Percentiles rank a stretch among this genome's conserved stretches.
Conservation (phyloP, 1,140 invertebrate species). For the Lasaia peninsularis region DNA sequence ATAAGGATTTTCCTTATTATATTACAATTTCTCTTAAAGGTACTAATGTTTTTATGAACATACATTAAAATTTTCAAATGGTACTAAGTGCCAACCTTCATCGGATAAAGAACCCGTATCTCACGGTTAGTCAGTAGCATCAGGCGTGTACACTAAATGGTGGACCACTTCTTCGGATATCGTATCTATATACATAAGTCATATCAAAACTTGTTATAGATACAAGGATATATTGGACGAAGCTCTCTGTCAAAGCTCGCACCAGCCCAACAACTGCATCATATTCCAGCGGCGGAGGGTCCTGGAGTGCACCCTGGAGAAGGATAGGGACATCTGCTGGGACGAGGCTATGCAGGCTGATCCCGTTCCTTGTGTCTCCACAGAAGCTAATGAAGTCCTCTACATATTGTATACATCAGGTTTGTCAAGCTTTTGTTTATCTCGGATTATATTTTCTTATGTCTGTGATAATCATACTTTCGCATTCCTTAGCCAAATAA, state of each 20-base stretch:
- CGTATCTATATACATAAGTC: background rate
- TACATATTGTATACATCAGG: conserved; percentile 97
- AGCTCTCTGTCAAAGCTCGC: conserved; percentile 84
- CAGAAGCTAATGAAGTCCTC: conserved; percentile 92
- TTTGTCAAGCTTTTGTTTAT: conserved; percentile 22
- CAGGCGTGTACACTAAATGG: too few relatives aligned
- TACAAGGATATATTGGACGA: conserved; percentile 94
- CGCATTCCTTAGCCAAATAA: too few relatives aligned
- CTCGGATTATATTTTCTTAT: background rate
- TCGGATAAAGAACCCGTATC: too few relatives aligned
- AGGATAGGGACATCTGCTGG: conserved; percentile 86
- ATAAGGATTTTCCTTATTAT: too few relatives aligned
- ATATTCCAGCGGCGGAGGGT: conserved; percentile 87
- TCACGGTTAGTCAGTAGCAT: too few relatives aligned
- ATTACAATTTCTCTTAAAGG: too few relatives aligned
- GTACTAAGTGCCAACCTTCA: too few relatives aligned
- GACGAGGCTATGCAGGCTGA: conserved; percentile 82
- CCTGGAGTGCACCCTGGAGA: conserved; percentile 80
- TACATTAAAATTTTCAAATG: too few relatives aligned
- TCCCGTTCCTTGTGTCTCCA: conserved; percentile 88
- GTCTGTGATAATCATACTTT: too few relatives aligned
- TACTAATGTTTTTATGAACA: too few relatives aligned
- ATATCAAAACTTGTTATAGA: conserved; percentile 64
- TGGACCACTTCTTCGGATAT: too few relatives aligned
- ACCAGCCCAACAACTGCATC: conserved; percentile 86